Percentiles rank a stretch among this genome's conserved stretches.
Conservation (phyloP, 2,888 invertebrate genomes). For the Vandiemenella viatica region DNA sequence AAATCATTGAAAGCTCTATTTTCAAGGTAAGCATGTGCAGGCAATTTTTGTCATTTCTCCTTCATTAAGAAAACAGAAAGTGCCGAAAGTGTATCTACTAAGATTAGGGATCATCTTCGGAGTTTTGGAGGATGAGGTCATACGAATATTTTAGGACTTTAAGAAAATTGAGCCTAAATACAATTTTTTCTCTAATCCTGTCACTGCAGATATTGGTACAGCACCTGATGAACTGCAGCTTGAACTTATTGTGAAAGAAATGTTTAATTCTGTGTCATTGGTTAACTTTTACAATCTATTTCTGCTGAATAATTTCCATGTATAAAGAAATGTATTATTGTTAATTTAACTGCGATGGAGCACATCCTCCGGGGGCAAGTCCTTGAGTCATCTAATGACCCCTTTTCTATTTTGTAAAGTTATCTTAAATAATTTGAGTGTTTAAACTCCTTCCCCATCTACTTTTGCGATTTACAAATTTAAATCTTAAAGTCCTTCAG, state of each 20-base stretch:
- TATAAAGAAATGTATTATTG: not conserved
- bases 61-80: not conserved
- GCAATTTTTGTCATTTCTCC: not conserved
- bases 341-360: not conserved
- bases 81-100: not conserved
- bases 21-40: not conserved
- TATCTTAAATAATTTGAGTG: too few species aligned
- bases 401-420: too few species aligned
- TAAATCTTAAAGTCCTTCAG: too few species aligned
- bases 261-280: not conserved
- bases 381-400: too few species aligned
- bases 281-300: not conserved
- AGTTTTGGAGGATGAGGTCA: too few species aligned
- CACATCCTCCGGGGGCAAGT: too few species aligned
- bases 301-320: not conserved
- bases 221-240: not conserved
- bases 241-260: not conserved
- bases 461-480: too few species aligned
- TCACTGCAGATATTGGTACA: not conserved
- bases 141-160: too few species aligned
- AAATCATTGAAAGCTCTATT: not conserved
- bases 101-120: not conserved
- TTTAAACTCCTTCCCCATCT: too few species aligned
- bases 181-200: not conserved
- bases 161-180: too few species aligned